phyloP scores from a whole-genome alignment of 2,797 vertebrate genomes.

The Champsocephalus gunnari region DNA sequence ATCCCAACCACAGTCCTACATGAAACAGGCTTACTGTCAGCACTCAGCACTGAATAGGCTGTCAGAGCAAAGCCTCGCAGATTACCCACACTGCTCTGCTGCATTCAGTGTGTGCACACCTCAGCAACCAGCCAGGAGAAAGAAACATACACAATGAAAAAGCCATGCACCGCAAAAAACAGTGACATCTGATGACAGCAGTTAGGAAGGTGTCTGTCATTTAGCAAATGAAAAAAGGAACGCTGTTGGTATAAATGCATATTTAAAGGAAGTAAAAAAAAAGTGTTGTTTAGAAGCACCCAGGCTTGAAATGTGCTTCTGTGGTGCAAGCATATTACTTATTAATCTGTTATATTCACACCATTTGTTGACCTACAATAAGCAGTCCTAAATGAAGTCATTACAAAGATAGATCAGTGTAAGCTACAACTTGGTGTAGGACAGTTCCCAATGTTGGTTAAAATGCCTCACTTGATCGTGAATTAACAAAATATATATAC shows the following conservation, averaged over 20 bases:
- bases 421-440: slow-evolving; percentile 7
- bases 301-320: slow-evolving; percentile 6
- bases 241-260: neutral
- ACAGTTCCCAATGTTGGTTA: neutral
- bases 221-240: slow-evolving; percentile 2
- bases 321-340: slow-evolving; percentile 32
- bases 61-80: slow-evolving; percentile 53
- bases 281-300: neutral
- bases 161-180: slow-evolving; percentile 34
- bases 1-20: slow-evolving; percentile 46
- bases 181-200: slow-evolving; percentile 19
- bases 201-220: neutral
- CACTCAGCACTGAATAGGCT: slow-evolving; percentile 45
- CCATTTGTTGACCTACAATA: slow-evolving; percentile 19
- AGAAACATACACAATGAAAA: slow-evolving; percentile 54
- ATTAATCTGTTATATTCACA: slow-evolving; percentile 32
- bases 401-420: slow-evolving; percentile 3
- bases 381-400: slow-evolving; percentile 1
- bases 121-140: slow-evolving; percentile 61
- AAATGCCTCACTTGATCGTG: neutral
- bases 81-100: slow-evolving; percentile 57
- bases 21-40: slow-evolving; percentile 72
- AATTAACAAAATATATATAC: neutral
- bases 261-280: neutral
- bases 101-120: slow-evolving; percentile 59